These are phyloP conservation scores for Pygoscelis antarcticus DNA, from an alignment of 2,113 vertebrate genomes.

Conservation along the genomic window DNA sequence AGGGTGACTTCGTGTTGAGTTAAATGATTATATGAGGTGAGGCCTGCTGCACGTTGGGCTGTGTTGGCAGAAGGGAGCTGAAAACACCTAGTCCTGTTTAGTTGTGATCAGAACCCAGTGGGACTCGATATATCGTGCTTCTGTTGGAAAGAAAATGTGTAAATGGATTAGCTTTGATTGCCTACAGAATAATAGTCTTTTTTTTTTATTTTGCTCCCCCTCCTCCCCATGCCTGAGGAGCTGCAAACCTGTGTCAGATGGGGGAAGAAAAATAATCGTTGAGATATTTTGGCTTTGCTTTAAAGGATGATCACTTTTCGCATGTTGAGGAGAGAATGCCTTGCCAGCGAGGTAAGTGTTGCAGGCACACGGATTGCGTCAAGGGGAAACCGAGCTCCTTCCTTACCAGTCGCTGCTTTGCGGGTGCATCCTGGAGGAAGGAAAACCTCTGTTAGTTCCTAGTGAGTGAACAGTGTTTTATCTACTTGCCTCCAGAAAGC, in stretches of 20 bases:
- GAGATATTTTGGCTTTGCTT: conserved; percentile 45
- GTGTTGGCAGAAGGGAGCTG: conserved; percentile 9
- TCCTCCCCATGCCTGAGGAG: conserved; percentile 29
- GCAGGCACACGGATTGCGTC: background rate
- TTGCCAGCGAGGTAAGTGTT: conserved; percentile 33
- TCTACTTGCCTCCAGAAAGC: background rate
- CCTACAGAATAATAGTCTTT: background rate
- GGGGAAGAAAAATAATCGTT: conserved; percentile 4
- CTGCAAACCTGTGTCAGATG: conserved; percentile 28
- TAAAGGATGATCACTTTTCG: background rate
- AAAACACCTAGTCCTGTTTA: background rate
- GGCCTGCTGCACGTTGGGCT: conserved; percentile 27
- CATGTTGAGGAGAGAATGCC: background rate
- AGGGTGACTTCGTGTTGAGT: background rate
- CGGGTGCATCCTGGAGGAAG: background rate
- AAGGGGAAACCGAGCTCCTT: conserved; percentile 4
- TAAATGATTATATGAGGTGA: background rate
- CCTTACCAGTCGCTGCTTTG: background rate
- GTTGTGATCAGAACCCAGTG: background rate
- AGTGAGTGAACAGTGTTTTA: background rate
- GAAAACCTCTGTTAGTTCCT: background rate
- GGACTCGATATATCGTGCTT: background rate
- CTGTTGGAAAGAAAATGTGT: background rate
- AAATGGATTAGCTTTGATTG: background rate
- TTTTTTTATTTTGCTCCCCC: background rate